Percentiles rank a stretch among this genome's conserved stretches.
Evolutionary conservation across 2,888 invertebrate species (phyloP).

Genomic region (Limnephilus marmoratus): DNA sequence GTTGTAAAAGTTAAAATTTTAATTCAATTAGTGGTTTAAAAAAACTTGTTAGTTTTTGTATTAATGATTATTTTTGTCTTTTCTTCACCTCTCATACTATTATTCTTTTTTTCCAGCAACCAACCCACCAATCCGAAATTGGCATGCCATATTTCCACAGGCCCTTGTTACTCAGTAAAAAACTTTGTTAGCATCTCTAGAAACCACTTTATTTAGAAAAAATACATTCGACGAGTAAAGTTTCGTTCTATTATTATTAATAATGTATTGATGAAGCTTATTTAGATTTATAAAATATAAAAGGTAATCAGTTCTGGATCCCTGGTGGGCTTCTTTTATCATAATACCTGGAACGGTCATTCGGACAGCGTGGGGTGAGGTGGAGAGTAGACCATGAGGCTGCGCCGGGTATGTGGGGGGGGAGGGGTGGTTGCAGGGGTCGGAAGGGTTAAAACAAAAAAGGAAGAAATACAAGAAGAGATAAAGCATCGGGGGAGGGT

Average conservation of each 20-base stretch:
- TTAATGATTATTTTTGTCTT: too few relatives aligned
- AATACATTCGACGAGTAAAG: too few relatives aligned
- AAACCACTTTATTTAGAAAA: not conserved
- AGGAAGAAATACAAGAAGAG: slow-evolving; percentile 42
- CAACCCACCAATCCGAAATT: too few relatives aligned
- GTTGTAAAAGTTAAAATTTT: too few relatives aligned
- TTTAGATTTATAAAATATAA: not conserved
- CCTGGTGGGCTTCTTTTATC: slow-evolving; percentile 23
- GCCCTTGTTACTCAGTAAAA: not conserved
- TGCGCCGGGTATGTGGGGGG: not conserved
- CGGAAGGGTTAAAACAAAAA: slow-evolving; percentile 56
- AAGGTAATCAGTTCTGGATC: not conserved
- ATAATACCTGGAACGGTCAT: slow-evolving; percentile 52
- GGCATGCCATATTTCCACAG: too few relatives aligned
- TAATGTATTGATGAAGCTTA: not conserved
- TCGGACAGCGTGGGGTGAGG: slow-evolving; percentile 29
- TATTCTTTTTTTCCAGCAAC: too few relatives aligned
- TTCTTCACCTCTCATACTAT: not conserved
- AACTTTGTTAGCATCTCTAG: not conserved
- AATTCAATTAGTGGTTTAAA: too few relatives aligned
- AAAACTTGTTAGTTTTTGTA: too few relatives aligned
- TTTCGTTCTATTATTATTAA: not conserved
- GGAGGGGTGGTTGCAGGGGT: slow-evolving; percentile 38
- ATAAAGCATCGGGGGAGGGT: slow-evolving; percentile 44
- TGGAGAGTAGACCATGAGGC: slow-evolving; percentile 8